Base-by-base conservation (phyloP, 2,797 vertebrate genomes). In the Semotilus atromaculatus region DNA sequence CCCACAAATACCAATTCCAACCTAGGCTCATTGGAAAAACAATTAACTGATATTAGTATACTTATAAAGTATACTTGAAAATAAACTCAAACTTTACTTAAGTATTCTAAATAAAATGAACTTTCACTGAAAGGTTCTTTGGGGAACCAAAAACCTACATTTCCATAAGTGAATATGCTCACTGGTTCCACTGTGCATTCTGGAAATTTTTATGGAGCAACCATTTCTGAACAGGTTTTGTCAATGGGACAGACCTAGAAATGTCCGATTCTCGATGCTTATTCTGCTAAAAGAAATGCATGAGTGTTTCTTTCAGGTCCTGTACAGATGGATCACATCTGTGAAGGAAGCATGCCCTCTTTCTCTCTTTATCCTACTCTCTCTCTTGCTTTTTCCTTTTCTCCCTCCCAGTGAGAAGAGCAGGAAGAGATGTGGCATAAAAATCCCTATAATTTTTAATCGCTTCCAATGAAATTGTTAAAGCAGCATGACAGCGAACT, bases 371-470 rank as follows among this genome's bases (percentile, higher is more conserved):
- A 48, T 73, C 48, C 34, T 14, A 45, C 67, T 43, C 29, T 64
- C 29, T 72, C 76, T 38, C 43, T 36, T 40, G 34, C 38, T 73
- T 51, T 64, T 70, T 85, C 21, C 2, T 40, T 62, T 60, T 75
- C 55, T 66, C 58, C 14, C 78, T 75, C 81, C n/a, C 70, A 36
- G 78, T 67, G 78, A n/a, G 29, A 67, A 66, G 76, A 79, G 66
- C 76, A 79, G 76, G 76, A 79, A 64, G 76, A 66, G 76, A 64
- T 79, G 58, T 64, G 58, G 76, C 58, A 79, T 79, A 45, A 45
- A 80, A 80, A 75, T 51, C 79, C 29, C 60, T 48, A 53, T 85
- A 36, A 81, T 70, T 70, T 77, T 58, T 76, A 81, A 75, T 74
- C 26, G 3, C 79, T 29, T 38, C 45, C 26, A 60, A 70, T 70